Percentiles rank a stretch among this genome's conserved stretches.
These are phyloP conservation scores for Helobdella robusta DNA, from an alignment of 2,888 invertebrate genomes.

Conservation along the genomic window DNA sequence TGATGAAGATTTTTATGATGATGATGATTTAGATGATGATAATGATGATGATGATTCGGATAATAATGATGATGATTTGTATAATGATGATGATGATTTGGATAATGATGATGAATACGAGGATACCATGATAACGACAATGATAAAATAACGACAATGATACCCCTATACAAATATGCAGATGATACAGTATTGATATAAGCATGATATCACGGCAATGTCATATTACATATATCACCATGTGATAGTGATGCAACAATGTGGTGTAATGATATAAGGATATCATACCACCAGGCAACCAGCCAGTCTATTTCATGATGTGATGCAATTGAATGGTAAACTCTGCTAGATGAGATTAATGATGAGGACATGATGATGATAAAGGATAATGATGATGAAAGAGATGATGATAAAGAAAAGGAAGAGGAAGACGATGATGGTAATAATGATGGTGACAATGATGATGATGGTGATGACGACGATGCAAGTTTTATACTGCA, in stretches of 20 bases:
- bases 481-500: not conserved
- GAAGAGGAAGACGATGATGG: slow-evolving; percentile 6
- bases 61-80: too few species aligned
- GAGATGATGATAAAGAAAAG: slow-evolving; percentile 4
- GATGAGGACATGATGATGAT: not conserved
- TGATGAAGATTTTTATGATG: too few species aligned
- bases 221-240: not conserved
- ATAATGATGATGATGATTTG: too few species aligned
- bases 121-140: too few species aligned
- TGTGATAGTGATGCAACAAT: not conserved
- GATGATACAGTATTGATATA: too few species aligned
- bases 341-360: not conserved
- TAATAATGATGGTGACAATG: not conserved
- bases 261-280: not conserved
- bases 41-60: too few species aligned
- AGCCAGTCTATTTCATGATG: not conserved
- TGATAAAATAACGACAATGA: too few species aligned
- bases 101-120: too few species aligned
- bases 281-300: not conserved
- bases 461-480: not conserved
- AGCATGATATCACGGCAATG: too few species aligned
- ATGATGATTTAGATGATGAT: too few species aligned
- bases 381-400: not conserved
- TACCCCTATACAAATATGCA: too few species aligned
- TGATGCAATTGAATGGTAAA: not conserved